phyloP scores from a whole-genome alignment of 2,113 vertebrate species.

The Pygoscelis antarcticus region DNA sequence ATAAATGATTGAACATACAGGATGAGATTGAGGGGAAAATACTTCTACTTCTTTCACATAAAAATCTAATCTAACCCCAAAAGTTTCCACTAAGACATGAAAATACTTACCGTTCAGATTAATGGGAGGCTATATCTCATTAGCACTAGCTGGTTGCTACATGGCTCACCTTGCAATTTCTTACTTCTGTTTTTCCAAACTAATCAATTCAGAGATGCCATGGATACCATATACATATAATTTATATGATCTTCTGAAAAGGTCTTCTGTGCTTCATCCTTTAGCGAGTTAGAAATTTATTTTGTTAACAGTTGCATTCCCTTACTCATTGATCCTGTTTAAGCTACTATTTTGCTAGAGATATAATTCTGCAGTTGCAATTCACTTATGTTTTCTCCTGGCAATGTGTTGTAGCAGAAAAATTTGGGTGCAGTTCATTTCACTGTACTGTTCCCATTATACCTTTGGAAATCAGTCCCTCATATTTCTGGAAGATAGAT shows the following conservation, averaged over 20 bases:
- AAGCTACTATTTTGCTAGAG: not conserved
- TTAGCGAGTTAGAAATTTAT: not conserved
- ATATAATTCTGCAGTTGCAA: not conserved
- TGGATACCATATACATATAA: not conserved
- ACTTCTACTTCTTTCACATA: not conserved
- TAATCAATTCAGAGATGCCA: not conserved
- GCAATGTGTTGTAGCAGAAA: not conserved
- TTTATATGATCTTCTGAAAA: not conserved
- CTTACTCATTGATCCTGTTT: not conserved
- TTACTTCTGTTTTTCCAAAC: not conserved
- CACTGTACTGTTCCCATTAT: not conserved
- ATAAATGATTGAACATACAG: not conserved
- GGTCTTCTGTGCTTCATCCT: not conserved
- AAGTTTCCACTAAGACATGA: not conserved
- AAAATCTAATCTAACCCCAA: not conserved
- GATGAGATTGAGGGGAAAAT: not conserved
- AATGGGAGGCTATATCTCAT: rapidly evolving
- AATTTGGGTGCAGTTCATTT: not conserved
- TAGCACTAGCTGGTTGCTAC: not conserved
- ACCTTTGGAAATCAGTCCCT: not conserved
- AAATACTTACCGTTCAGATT: not conserved
- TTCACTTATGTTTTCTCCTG: not conserved
- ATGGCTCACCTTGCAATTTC: not conserved
- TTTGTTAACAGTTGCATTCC: not conserved
- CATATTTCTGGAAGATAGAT: not conserved